Evolutionary conservation across 2,888 invertebrate species (phyloP).

Genomic region (Sabatieria punctata): DNA sequence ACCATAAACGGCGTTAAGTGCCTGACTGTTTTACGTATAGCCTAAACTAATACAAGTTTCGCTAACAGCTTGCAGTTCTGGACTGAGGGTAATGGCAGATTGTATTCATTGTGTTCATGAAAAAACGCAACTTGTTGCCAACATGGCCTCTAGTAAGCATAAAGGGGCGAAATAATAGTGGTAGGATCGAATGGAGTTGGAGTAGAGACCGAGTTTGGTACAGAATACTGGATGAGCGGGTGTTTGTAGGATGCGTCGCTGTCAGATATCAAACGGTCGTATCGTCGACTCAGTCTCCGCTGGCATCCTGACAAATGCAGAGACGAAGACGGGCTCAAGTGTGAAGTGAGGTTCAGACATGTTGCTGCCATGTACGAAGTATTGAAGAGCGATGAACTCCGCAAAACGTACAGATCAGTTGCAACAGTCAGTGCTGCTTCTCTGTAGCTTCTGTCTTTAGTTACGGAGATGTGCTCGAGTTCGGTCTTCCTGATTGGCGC

Average conservation of each 20-base stretch:
- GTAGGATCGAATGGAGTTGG: too few relatives aligned
- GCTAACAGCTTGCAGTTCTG: too few relatives aligned
- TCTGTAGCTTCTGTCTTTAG: conserved; percentile 2
- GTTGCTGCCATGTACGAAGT: background rate
- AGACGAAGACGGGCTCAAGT: conserved; percentile 55
- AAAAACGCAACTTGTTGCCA: too few relatives aligned
- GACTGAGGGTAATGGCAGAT: too few relatives aligned
- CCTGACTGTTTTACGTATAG: too few relatives aligned
- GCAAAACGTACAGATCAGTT: conserved; percentile 43
- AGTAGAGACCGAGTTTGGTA: too few relatives aligned
- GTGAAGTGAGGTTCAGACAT: background rate
- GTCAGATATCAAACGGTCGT: conserved; percentile 67
- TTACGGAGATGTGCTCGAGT: conserved; percentile 76
- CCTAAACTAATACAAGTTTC: too few relatives aligned
- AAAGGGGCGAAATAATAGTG: too few relatives aligned
- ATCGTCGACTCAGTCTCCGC: conserved; percentile 64
- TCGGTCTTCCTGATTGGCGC: conserved; percentile 90
- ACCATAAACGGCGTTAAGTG: too few relatives aligned
- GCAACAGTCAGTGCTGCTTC: background rate
- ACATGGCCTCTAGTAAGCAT: too few relatives aligned
- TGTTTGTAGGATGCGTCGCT: conserved; percentile 53
- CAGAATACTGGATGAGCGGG: conserved; percentile 51
- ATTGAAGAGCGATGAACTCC: conserved; percentile 64
- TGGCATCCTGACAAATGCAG: conserved; percentile 87
- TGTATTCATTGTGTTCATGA: too few relatives aligned